Base-by-base conservation (phyloP, 2,797 vertebrate genomes). In the Phalloptychus januarius region DNA sequence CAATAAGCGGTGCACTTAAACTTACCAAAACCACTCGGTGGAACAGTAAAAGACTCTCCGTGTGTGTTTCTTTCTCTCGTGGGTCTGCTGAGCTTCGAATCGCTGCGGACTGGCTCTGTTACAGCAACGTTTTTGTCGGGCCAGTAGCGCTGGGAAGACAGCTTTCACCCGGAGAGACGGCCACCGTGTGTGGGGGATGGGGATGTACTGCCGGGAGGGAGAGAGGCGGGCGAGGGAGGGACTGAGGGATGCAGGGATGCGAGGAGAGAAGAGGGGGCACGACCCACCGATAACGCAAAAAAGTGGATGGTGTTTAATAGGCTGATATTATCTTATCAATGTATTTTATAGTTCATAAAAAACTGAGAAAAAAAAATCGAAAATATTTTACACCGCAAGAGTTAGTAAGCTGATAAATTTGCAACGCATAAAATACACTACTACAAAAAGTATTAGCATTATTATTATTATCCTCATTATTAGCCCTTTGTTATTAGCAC, bases 171-270 rank as follows among this genome's bases (percentile, higher is more conserved):
- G 61, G 65, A 91, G 92, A 92, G 89, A 91, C 92, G 90, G 90
- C 80, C 88, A 88, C 90, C 46, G 94, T 87, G 92, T 94, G 93
- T 94, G 94, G 94, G 93, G 94, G 94, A 94, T 92, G 94, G 94
- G 94, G 94, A 94, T 93, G 92, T 91, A 92, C 86, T 79, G 90
- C 86, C 90, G 86, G 86, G 85, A 89, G 91, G 84, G 87, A 88
- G 86, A 48, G 58, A 80, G 77, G n/a, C 18, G 71, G 73, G 81
- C 36, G 75, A 67, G 86, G 85, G 67, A 75, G 38, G 71, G 77
- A 80, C 56, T 58, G 84, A 90, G 78, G 74, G 80, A 92, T 84
- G 89, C 71, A 85, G 83, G 87, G 92, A 90, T 87, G 88, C 82
- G 42, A 84, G 77, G 46, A 77, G 81, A 88, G 75, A 80, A 77